phyloP scores from a whole-genome alignment of 1,140 invertebrate species.

The Macrocentrus cingulum region DNA sequence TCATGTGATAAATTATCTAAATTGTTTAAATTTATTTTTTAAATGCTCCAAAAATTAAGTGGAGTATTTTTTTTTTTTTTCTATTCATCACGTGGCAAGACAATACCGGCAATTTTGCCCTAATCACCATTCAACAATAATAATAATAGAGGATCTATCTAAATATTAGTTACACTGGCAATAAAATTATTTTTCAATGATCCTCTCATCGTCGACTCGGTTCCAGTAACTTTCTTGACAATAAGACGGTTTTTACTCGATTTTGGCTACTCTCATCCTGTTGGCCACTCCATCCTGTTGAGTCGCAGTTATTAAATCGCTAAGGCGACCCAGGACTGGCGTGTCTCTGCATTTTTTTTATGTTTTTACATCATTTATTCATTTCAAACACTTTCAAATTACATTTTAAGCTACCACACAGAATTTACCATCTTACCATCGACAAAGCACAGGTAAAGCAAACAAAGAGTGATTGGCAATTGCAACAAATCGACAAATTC shows the following conservation, averaged over 20 bases:
- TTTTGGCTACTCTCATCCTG: conserved; percentile 10
- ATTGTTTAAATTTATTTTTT: too few relatives aligned
- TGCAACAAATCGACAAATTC: not conserved
- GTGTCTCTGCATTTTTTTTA: conserved; percentile 14
- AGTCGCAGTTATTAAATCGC: conserved; percentile 5
- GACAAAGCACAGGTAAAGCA: conserved; percentile 17
- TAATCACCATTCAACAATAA: too few relatives aligned
- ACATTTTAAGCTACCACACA: not conserved
- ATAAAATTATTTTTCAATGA: not conserved
- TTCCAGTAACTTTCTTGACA: not conserved
- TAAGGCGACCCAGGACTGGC: conserved; percentile 6
- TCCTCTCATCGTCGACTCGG: not conserved
- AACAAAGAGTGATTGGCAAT: conserved; percentile 5
- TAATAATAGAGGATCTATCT: too few relatives aligned
- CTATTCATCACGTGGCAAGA: too few relatives aligned
- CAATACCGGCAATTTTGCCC: too few relatives aligned
- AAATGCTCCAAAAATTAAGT: too few relatives aligned
- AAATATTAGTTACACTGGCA: too few relatives aligned
- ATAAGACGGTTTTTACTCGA: not conserved
- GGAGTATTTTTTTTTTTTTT: too few relatives aligned
- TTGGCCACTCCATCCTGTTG: conserved; percentile 1
- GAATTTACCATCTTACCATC: not conserved
- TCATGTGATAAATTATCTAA: too few relatives aligned
- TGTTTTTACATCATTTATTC: conserved; percentile 19
- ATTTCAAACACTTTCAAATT: conserved; percentile 1